A percentile compares a stretch with the other conserved stretches of the same genome.
Conservation (phyloP, 2,797 vertebrate genomes). For the Acestrorhynchus altus region DNA sequence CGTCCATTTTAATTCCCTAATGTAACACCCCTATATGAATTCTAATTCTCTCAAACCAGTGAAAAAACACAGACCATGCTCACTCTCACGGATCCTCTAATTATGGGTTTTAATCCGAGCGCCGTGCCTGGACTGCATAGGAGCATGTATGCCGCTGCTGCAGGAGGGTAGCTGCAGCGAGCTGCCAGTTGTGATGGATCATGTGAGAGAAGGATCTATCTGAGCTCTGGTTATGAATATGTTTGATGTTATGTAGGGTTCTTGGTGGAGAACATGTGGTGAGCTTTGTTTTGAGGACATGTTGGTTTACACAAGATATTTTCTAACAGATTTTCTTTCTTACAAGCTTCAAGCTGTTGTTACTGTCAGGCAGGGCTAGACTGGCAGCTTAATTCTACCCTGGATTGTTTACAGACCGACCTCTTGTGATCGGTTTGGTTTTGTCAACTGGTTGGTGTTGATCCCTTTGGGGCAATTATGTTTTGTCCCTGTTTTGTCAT, state of each 20-base stretch:
- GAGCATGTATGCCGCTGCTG: background rate
- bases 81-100: constrained; percentile 19
- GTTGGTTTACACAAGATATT: background rate
- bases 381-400: too few species aligned
- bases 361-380: too few species aligned
- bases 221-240: constrained; percentile 9
- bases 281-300: background rate
- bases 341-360: background rate
- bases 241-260: background rate
- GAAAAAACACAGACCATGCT: constrained; percentile 21
- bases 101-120: constrained; percentile 41
- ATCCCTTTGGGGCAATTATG: too few species aligned
- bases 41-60: constrained; percentile 40
- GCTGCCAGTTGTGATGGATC: constrained; percentile 16
- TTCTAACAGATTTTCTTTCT: background rate
- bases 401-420: too few species aligned
- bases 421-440: too few species aligned
- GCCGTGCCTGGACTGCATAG: constrained; percentile 22
- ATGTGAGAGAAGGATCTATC: background rate
- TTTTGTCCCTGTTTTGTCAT: too few species aligned
- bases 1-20: background rate
- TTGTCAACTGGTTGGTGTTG: too few species aligned
- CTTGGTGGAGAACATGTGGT: background rate
- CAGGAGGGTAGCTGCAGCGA: constrained; percentile 5
- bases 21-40: constrained; percentile 24